phyloP scores from a whole-genome alignment of 2,113 vertebrate genomes.

The Rhagologus leucostigma region DNA sequence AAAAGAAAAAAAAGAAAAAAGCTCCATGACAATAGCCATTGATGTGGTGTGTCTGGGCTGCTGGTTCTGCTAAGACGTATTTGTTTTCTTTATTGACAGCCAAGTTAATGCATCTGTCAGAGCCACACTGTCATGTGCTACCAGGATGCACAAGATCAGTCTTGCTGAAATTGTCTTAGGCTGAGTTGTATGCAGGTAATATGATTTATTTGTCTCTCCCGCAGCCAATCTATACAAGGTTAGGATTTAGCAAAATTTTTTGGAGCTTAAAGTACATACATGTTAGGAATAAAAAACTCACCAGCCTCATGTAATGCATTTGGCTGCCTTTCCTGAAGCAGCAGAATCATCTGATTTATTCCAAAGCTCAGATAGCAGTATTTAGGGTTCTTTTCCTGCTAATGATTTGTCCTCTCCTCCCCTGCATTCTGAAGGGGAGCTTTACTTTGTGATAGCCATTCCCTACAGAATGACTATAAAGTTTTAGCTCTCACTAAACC shows the following conservation, averaged over 20 bases:
- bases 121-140: not conserved
- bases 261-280: fast-evolving
- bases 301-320: not conserved
- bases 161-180: not conserved
- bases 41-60: not conserved
- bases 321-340: not conserved
- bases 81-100: constrained; percentile 7
- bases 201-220: not conserved
- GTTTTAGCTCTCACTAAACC: not conserved
- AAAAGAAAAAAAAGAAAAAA: not conserved
- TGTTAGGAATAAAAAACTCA: not conserved
- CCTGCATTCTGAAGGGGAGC: not conserved
- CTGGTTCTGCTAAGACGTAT: not conserved
- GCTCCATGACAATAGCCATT: not conserved
- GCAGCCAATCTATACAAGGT: not conserved
- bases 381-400: not conserved
- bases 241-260: not conserved
- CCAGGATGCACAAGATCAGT: not conserved
- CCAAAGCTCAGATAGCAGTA: not conserved
- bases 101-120: not conserved
- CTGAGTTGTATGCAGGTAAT: not conserved
- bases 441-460: not conserved
- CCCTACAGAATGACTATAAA: not conserved
- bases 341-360: not conserved
- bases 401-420: not conserved